These are phyloP conservation scores for Drosophila mimica DNA, from an alignment of 2,888 invertebrate genomes.

Conservation along the genomic window DNA sequence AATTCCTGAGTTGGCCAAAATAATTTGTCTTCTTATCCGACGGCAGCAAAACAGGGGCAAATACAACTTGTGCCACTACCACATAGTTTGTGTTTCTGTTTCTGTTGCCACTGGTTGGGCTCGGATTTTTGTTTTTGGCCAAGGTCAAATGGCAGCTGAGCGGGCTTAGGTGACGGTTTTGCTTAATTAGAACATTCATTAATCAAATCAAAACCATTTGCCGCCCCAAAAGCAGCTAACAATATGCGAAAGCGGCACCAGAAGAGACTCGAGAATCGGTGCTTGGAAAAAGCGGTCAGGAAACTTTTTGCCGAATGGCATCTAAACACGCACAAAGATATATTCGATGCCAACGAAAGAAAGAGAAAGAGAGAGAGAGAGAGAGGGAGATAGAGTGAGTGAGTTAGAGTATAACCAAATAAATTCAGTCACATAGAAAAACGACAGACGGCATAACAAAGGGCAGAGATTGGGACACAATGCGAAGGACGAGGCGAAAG, in stretches of 20 bases:
- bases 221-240: constrained; percentile 66
- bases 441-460: constrained; percentile 80
- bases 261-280: constrained; percentile 30
- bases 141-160: constrained; percentile 75
- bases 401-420: constrained; percentile 55
- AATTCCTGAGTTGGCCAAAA: constrained; percentile 64
- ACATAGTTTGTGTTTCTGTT: constrained; percentile 3
- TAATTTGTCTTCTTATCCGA: constrained; percentile 74
- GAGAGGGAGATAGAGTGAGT: neutral
- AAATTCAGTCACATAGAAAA: constrained; percentile 79
- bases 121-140: constrained; percentile 70
- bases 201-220: constrained; percentile 84
- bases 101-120: neutral
- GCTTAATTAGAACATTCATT: constrained; percentile 84
- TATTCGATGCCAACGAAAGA: constrained; percentile 5
- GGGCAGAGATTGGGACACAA: constrained; percentile 68
- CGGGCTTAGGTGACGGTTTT: constrained; percentile 79
- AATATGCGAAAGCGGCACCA: constrained; percentile 12
- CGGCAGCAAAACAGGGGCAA: constrained; percentile 20
- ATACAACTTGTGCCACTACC: neutral
- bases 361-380: neutral
- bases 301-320: constrained; percentile 78
- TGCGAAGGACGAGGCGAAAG: constrained; percentile 40
- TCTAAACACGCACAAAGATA: constrained; percentile 73
- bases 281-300: constrained; percentile 45